Evolutionary conservation across 37 sponge, comb jelly and placozoan genomes (phyloP).

Genomic region (Aplysina aerophoba): DNA sequence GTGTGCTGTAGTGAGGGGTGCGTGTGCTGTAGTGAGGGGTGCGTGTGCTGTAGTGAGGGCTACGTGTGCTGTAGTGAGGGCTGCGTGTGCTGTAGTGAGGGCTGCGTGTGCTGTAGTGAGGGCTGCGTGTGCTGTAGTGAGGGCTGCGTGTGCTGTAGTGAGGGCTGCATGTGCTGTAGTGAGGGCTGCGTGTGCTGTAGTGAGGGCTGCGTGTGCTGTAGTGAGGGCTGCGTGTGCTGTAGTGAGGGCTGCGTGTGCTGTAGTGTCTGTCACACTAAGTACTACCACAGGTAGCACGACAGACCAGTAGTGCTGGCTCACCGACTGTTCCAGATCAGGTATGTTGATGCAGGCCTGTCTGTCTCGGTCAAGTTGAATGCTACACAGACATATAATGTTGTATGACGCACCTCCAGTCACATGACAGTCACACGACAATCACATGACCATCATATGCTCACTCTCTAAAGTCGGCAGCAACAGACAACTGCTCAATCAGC

Average conservation of each 20-base stretch:
- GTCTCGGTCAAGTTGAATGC: conserved; percentile 58
- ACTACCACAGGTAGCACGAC: not conserved
- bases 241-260: not conserved
- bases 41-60: no score
- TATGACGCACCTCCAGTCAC: no score
- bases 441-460: not conserved
- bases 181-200: no score
- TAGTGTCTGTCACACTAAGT: not conserved
- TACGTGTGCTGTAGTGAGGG: no score
- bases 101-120: no score
- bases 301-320: not conserved
- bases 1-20: no score
- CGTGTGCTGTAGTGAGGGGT: no score
- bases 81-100: no score
- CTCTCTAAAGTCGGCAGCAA: conserved; percentile 44
- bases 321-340: conserved; percentile 48
- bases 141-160: no score
- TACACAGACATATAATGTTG: not conserved
- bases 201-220: not conserved
- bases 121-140: no score
- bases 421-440: no score
- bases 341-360: conserved; percentile 49
- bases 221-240: not conserved
- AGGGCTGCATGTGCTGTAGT: no score
- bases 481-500: conserved; percentile 32